phyloP scores from a whole-genome alignment of 2,888 invertebrate genomes.

The Erynnis tages region DNA sequence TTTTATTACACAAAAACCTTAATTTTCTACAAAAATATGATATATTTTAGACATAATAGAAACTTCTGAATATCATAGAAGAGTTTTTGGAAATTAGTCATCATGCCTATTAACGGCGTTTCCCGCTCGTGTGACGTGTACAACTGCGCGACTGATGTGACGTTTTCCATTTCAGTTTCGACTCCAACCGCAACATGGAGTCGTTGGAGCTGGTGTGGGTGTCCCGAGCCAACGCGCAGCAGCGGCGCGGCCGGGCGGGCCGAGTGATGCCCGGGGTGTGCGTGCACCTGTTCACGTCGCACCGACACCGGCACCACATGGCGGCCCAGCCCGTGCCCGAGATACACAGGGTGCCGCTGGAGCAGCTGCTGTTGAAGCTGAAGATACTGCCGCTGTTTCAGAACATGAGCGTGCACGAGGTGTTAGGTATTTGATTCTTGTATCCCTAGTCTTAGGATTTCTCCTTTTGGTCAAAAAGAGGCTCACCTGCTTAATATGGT shows the following conservation, averaged over 20 bases:
- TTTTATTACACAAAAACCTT: too few relatives aligned
- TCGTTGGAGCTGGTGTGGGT: slow-evolving; percentile 94
- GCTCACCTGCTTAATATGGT: too few relatives aligned
- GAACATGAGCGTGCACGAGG: slow-evolving; percentile 73
- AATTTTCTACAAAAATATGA: too few relatives aligned
- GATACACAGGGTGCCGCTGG: slow-evolving; percentile 93
- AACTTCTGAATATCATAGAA: too few relatives aligned
- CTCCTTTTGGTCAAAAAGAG: too few relatives aligned
- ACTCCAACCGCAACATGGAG: slow-evolving; percentile 92
- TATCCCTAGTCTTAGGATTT: neutral
- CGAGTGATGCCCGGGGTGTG: slow-evolving; percentile 94
- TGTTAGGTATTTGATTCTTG: slow-evolving; percentile 60
- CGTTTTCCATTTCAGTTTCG: slow-evolving; percentile 74
- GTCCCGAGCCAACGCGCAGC: slow-evolving; percentile 93
- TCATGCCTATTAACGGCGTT: too few relatives aligned
- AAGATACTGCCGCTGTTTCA: slow-evolving; percentile 83
- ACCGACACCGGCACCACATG: slow-evolving; percentile 84
- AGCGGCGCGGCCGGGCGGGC: slow-evolving; percentile 94
- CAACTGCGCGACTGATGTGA: too few relatives aligned
- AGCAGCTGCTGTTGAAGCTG: slow-evolving; percentile 88
- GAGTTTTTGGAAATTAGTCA: too few relatives aligned
- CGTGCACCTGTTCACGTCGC: slow-evolving; percentile 91
- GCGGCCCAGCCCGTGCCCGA: slow-evolving; percentile 91
- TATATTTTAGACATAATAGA: too few relatives aligned
- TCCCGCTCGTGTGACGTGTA: too few relatives aligned